Percentiles rank a stretch among this genome's conserved stretches.
phyloP scores from a whole-genome alignment of 2,888 invertebrate species.

The Cheilosia grossa region DNA sequence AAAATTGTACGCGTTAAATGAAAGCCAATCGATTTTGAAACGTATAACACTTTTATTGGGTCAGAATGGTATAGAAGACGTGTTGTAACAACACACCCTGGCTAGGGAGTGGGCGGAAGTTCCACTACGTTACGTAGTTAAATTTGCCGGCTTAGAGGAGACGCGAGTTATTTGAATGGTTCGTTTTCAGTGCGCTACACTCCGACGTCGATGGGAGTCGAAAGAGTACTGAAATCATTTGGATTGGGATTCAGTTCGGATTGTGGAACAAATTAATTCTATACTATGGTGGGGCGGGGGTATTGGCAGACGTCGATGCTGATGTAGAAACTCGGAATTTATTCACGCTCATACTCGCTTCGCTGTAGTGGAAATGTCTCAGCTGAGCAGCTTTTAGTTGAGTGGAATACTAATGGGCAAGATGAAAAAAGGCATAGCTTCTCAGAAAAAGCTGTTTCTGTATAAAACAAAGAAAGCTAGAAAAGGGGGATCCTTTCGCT shows the following conservation, averaged over 20 bases:
- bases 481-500: background rate
- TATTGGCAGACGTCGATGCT: slow-evolving; percentile 8
- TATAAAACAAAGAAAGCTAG: background rate
- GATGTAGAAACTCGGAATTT: slow-evolving; percentile 4
- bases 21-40: slow-evolving; percentile 22
- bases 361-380: background rate
- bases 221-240: slow-evolving; percentile 42
- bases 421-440: too few relatives aligned
- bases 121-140: slow-evolving; percentile 37
- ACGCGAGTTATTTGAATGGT: slow-evolving; percentile 1
- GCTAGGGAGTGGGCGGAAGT: slow-evolving; percentile 17
- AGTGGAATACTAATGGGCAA: too few relatives aligned
- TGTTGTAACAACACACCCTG: slow-evolving; percentile 8
- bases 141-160: slow-evolving; percentile 32
- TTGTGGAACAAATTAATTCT: background rate
- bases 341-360: background rate
- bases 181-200: background rate
- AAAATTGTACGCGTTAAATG: background rate
- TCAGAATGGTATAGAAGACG: background rate
- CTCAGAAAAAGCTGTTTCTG: too few relatives aligned
- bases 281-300: background rate
- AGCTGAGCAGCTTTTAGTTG: too few relatives aligned
- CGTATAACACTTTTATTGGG: slow-evolving; percentile 9
- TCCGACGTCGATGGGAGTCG: slow-evolving; percentile 29
- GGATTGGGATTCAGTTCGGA: slow-evolving; percentile 22